Conservation (phyloP, 2,888 invertebrate genomes). For the Flexamia atlantica region DNA sequence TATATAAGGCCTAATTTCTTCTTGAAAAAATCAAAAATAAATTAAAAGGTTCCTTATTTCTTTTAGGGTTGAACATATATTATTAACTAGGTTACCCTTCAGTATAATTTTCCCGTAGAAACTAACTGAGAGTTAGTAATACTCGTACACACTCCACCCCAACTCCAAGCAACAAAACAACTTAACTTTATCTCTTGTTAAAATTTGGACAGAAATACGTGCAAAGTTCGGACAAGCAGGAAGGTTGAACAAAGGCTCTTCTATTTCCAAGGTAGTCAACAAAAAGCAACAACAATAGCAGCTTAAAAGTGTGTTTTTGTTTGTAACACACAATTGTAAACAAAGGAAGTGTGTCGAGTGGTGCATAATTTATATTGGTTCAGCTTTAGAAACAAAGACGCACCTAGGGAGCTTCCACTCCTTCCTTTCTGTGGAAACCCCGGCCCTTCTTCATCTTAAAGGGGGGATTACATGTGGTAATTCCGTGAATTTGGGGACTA, state of each 20-base stretch:
- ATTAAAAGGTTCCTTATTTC: too few relatives aligned
- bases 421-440: conserved; percentile 53
- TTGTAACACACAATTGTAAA: conserved; percentile 63
- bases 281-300: conserved; percentile 61
- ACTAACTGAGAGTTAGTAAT: conserved; percentile 19
- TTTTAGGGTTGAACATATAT: too few relatives aligned
- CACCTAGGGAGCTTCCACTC: conserved; percentile 45
- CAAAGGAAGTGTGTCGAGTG: conserved; percentile 61
- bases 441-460: conserved; percentile 40
- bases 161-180: conserved; percentile 53
- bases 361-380: conserved; percentile 66
- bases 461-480: conserved; percentile 8
- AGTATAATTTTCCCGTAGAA: not conserved
- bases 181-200: conserved; percentile 51
- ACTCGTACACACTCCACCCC: conserved; percentile 17
- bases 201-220: conserved; percentile 58
- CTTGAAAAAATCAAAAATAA: too few relatives aligned
- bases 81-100: too few relatives aligned
- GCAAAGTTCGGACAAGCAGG: conserved; percentile 61
- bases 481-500: not conserved
- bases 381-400: conserved; percentile 63
- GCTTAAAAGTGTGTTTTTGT: conserved; percentile 66
- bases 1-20: too few relatives aligned
- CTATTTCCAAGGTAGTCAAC: conserved; percentile 62
- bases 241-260: conserved; percentile 53